Base-by-base conservation (phyloP, 2,113 vertebrate genomes). In the Sylvietta virens region DNA sequence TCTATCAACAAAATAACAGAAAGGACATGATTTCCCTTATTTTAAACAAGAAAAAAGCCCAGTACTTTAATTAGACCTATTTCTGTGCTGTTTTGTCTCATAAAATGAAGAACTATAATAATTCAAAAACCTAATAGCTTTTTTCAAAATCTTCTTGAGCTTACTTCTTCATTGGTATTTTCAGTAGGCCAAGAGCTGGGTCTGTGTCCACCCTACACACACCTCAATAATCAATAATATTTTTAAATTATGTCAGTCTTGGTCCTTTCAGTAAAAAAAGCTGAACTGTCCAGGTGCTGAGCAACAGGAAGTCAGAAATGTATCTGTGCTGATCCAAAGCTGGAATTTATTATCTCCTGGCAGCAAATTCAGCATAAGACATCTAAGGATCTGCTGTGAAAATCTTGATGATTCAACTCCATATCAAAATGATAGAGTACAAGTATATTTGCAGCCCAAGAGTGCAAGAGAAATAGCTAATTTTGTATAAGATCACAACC, bases 401-500 rank as follows among this genome's bases (percentile, higher is more conserved):
- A 95, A 85, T 92, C 80, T 6, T 44, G n/a, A 80, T 73, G 79
- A 74, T 91, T 72, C 81, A 94, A 78, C 40, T 81, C 65, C 47
- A 16, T 54, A 94, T 92, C 60, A 60, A 70, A 94, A 40, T 30
- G 76, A 87, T 28, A 19, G 80, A 94, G 45, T n/a, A 44, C 71
- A 94, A 58, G 51, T 56, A 62, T 83, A 57, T 90, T 88, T 82
- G n/a, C 85, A 93, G 76, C 79, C 81, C 70, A 40, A 66, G 80
- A 92, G 35, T 40, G 28, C 81, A 86, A 88, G 83, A 87, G 84
- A 94, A 90, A 94, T 72, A 96, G 79, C 89, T 88, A 78, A 91
- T 88, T 97, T 96, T 90, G 86, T 96, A 51, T 95, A 93, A 97
- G 91, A 96, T 96, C 95, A 96, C 86, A 97, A 92, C 70, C 90